Base-by-base conservation (phyloP, 2,888 invertebrate genomes). In the Diadromus collaris region DNA sequence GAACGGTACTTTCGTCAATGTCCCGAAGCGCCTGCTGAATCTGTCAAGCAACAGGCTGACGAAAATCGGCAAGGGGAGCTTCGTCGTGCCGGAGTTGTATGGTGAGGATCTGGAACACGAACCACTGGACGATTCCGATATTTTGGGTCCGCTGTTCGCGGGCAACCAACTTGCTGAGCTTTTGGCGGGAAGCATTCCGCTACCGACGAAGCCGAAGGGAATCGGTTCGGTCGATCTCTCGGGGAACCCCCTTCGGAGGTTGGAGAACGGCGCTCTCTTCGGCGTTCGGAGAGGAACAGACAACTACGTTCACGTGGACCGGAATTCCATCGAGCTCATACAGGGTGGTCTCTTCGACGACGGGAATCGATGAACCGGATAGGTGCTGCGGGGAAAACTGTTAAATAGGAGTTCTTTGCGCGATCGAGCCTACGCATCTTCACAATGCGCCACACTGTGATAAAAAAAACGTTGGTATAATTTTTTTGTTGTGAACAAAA, bases 31-130 rank as follows among this genome's bases (percentile, higher is more conserved):
- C 6, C 41, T 10, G 1, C 56, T 80, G 10, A 24, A 19, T 19
- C 74, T 80, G 0, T 19, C 61, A 19, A 32, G 38, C 0, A 80
- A 80, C 34, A 56, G 58, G 60, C 74, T 80, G 61, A 21, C 24
- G 7, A 41, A 19, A 1, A 77, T 80, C 48, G 54, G 44, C 2
- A 24, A 19, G 29, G 73, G 69, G 32, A 56, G 61, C 4, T 80
- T 76, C 7, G 21, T 44, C 41, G 32, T 70, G 6, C 68, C 64
- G n/a, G 1, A 63, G 13, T 60, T 79, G 10, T 48, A 60, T 3
- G 44, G 77, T 91, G 89, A n/a, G 95, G 95, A 83, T 92, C 91
- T 69, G 86, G 87, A 0, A 19, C 58, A 75, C 32, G 71, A 79
- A 65, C 48, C 29, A 10, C 48, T 75, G 44, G 64, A 19, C 19